Conservation (phyloP, 2,888 invertebrate species). For the Barypeithes pellucidus region DNA sequence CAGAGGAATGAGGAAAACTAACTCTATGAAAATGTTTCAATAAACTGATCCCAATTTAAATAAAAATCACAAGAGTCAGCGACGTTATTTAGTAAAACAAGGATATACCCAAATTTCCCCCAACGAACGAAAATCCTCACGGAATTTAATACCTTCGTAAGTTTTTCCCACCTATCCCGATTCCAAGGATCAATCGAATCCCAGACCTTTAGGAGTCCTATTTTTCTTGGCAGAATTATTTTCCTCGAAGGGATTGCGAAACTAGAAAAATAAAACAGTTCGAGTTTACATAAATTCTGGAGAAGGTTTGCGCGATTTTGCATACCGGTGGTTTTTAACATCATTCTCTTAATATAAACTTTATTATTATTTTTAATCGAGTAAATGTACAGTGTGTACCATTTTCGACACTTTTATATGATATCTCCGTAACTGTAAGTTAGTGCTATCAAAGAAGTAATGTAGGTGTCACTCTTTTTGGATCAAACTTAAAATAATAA, state of each 20-base stretch:
- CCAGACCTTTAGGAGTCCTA: constrained; percentile 31
- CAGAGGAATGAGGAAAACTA: too few relatives aligned
- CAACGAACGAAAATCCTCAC: constrained; percentile 3
- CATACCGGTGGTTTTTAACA: constrained; percentile 2
- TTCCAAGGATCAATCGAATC: constrained; percentile 31
- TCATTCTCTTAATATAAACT: not conserved
- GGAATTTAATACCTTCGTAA: constrained; percentile 12
- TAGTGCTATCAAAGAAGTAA: too few relatives aligned
- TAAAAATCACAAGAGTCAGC: not conserved
- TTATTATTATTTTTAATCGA: too few relatives aligned
- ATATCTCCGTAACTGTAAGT: too few relatives aligned
- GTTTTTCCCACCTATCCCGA: constrained; percentile 8
- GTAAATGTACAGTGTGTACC: too few relatives aligned
- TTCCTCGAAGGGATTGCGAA: constrained; percentile 7
- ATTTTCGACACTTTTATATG: too few relatives aligned
- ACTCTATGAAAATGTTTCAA: too few relatives aligned
- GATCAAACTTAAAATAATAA: too few relatives aligned
- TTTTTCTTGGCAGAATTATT: constrained; percentile 23
- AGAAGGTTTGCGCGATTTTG: not conserved
- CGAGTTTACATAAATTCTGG: constrained; percentile 26
- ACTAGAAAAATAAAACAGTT: constrained; percentile 23
- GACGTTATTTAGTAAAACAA: not conserved
- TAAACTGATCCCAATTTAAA: not conserved
- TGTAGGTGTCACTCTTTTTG: too few relatives aligned
- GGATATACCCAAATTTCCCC: not conserved